These are phyloP conservation scores for Carduelis carduelis DNA, from an alignment of 2,797 vertebrate genomes.

Conservation along the genomic window DNA sequence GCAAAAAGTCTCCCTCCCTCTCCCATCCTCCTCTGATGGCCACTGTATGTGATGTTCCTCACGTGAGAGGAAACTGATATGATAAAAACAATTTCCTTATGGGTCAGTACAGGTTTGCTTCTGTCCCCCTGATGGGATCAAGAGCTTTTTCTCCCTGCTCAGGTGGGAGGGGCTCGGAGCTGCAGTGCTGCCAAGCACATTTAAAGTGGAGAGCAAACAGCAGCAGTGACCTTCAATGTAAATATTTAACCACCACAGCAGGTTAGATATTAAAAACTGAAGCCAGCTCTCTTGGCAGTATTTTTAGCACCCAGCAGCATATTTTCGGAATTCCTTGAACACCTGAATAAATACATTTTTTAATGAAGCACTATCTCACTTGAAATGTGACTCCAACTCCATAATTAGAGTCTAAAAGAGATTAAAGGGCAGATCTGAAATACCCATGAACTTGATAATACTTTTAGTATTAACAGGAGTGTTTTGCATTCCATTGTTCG, in stretches of 20 bases:
- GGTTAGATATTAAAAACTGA: conserved; percentile 18
- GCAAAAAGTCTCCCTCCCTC: background rate
- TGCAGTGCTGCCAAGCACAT: background rate
- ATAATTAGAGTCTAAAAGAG: background rate
- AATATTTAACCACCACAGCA: conserved; percentile 23
- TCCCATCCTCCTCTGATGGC: background rate
- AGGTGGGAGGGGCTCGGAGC: background rate
- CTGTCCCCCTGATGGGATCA: background rate
- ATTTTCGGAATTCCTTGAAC: background rate
- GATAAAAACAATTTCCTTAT: background rate
- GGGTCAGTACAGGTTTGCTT: background rate
- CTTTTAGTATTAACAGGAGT: background rate
- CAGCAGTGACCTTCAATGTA: conserved; percentile 14
- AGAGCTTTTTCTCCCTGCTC: background rate
- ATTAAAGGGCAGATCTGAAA: background rate
- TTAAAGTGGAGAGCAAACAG: background rate
- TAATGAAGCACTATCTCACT: background rate
- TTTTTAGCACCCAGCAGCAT: background rate
- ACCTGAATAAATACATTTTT: conserved; percentile 5
- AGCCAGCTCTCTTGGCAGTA: background rate
- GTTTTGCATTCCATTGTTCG: background rate
- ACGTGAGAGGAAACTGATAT: accelerated
- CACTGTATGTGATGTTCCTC: background rate
- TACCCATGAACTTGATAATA: background rate
- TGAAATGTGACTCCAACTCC: background rate